Evolutionary conservation across 2,888 invertebrate genomes (phyloP).

Genomic region (Acleris cristana): DNA sequence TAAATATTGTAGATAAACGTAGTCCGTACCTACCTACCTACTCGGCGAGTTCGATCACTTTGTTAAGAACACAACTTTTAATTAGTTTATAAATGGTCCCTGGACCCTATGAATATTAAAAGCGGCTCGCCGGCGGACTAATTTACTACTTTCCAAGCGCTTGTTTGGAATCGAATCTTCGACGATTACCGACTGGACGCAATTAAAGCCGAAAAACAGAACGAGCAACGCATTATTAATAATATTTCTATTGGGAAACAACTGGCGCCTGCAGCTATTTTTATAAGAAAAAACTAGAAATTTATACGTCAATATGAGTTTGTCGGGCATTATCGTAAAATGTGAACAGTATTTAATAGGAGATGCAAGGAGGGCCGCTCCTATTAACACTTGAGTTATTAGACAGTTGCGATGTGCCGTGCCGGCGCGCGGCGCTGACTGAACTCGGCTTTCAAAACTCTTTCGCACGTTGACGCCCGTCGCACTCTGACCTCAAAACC

Average conservation of each 20-base stretch:
- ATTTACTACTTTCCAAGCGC: constrained; percentile 72
- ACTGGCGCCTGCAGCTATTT: constrained; percentile 77
- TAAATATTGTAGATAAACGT: constrained; percentile 41
- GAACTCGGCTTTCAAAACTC: not conserved
- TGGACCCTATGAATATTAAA: constrained; percentile 81
- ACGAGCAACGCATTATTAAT: constrained; percentile 74
- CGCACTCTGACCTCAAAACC: no score
- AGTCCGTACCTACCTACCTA: constrained; percentile 8
- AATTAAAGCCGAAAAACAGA: constrained; percentile 77
- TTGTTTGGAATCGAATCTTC: constrained; percentile 53
- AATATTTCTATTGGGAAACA: constrained; percentile 59
- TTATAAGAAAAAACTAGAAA: constrained; percentile 65
- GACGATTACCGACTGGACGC: constrained; percentile 58
- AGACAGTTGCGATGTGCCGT: constrained; percentile 67
- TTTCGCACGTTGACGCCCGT: no score
- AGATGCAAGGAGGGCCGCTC: constrained; percentile 76
- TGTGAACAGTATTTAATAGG: constrained; percentile 78
- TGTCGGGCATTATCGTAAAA: constrained; percentile 80
- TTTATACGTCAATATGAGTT: constrained; percentile 80
- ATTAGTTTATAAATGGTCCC: constrained; percentile 80
- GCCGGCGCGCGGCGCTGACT: constrained; percentile 36
- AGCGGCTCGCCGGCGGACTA: constrained; percentile 72
- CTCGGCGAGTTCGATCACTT: constrained; percentile 43
- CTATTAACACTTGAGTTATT: constrained; percentile 78
- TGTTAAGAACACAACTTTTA: constrained; percentile 75